Conservation (phyloP, 2,797 vertebrate species). For the Lepus oiostolus region DNA sequence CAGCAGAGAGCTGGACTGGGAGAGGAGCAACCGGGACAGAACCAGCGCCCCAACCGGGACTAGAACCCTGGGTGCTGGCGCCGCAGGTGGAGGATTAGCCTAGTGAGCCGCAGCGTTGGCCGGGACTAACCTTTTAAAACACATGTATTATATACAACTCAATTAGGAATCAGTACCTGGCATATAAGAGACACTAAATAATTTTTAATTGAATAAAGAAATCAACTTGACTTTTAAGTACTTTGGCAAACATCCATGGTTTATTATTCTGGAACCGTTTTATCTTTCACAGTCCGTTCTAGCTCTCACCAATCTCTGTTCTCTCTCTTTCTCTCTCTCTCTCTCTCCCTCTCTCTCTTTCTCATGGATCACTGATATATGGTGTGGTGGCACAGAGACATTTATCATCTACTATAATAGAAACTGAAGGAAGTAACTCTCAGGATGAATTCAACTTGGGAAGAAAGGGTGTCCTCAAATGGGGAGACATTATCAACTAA, state of each 20-base stretch:
- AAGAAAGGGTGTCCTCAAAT: neutral
- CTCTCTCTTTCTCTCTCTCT: neutral
- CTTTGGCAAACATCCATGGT: constrained; percentile 23
- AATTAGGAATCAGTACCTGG: neutral
- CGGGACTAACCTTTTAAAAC: neutral
- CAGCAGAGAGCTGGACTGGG: too few species aligned
- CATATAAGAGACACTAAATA: constrained; percentile 27
- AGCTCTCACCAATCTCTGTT: neutral
- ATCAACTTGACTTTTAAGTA: constrained; percentile 41
- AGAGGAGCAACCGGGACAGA: too few species aligned
- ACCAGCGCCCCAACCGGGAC: too few species aligned
- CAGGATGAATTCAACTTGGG: neutral
- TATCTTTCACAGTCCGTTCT: neutral
- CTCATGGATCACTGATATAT: neutral
- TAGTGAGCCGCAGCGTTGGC: too few species aligned
- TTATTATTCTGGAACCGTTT: constrained; percentile 50
- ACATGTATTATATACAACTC: neutral
- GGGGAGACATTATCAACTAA: neutral
- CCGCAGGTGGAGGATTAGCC: too few species aligned
- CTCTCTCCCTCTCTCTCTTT: neutral
- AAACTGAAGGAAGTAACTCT: neutral
- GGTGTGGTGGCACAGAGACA: neutral
- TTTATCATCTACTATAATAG: neutral
- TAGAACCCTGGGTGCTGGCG: too few species aligned
- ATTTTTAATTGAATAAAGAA: constrained; percentile 62